Percentiles rank a stretch among this genome's conserved stretches.
phyloP scores from a whole-genome alignment of 2,797 vertebrate genomes.

The Falco naumanni region DNA sequence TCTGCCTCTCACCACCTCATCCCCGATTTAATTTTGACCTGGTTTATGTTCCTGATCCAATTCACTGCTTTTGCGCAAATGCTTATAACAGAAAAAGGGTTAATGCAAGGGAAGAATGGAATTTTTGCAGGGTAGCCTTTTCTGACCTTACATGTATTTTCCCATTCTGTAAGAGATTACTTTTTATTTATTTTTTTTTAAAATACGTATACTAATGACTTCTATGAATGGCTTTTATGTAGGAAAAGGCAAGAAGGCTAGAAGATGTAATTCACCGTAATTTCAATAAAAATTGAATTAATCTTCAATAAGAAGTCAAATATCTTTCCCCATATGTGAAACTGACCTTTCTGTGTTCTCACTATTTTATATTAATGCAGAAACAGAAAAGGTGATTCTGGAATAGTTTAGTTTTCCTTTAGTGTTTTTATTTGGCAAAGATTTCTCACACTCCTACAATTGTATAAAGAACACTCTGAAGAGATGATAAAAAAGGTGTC shows the following conservation, averaged over 20 bases:
- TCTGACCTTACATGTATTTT: neutral
- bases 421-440: neutral
- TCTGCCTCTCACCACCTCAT: neutral
- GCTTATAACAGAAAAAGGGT: neutral
- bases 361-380: neutral
- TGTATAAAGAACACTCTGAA: neutral
- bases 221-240: neutral
- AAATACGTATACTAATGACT: neutral
- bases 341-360: neutral
- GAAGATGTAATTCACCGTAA: neutral
- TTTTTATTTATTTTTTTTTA: neutral
- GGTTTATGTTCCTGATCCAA: neutral
- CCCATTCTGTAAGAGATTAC: neutral
- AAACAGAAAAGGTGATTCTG: neutral
- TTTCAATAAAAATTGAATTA: constrained; percentile 2
- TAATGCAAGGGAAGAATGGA: neutral
- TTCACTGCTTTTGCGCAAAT: neutral
- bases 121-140: neutral
- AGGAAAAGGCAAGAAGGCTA: neutral
- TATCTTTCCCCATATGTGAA: neutral
- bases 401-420: neutral
- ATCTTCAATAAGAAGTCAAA: neutral
- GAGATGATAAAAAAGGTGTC: neutral
- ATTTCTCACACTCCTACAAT: neutral
- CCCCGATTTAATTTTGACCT: neutral